Evolutionary conservation across 2,888 invertebrate genomes (phyloP).

Genomic region (Microctonus aethiopoides): DNA sequence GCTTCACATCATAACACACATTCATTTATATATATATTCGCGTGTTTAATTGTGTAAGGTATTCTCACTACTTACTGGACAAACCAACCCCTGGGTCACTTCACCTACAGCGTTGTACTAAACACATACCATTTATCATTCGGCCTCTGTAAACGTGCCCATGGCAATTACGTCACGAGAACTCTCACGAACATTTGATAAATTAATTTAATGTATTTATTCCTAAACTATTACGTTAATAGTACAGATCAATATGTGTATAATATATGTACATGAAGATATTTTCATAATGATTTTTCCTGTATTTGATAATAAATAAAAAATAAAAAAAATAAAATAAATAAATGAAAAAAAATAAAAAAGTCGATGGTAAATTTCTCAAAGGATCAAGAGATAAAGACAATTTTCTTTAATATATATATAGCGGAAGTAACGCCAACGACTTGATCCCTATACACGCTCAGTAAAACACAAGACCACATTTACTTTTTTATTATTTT

Average conservation of each 20-base stretch:
- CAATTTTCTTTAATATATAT: slow-evolving; percentile 49
- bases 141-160: not conserved
- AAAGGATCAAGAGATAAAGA: slow-evolving; percentile 54
- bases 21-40: not conserved
- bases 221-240: not conserved
- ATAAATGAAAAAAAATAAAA: not conserved
- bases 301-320: no score
- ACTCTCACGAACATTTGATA: not conserved
- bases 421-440: slow-evolving; percentile 47
- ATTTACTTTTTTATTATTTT: slow-evolving; percentile 5
- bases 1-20: no score
- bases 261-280: no score
- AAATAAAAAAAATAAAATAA: not conserved
- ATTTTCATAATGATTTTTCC: not conserved
- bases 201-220: not conserved
- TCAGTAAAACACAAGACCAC: slow-evolving; percentile 38
- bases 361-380: slow-evolving; percentile 7
- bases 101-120: not conserved
- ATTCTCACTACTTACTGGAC: not conserved
- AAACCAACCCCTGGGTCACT: not conserved
- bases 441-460: slow-evolving; percentile 46
- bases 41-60: not conserved
- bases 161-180: not conserved
- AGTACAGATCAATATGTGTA: no score
- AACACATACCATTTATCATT: not conserved